Percentiles rank a stretch among this genome's conserved stretches.
Evolutionary conservation across 2,888 invertebrate genomes (phyloP).

Genomic region (Patella depressa): DNA sequence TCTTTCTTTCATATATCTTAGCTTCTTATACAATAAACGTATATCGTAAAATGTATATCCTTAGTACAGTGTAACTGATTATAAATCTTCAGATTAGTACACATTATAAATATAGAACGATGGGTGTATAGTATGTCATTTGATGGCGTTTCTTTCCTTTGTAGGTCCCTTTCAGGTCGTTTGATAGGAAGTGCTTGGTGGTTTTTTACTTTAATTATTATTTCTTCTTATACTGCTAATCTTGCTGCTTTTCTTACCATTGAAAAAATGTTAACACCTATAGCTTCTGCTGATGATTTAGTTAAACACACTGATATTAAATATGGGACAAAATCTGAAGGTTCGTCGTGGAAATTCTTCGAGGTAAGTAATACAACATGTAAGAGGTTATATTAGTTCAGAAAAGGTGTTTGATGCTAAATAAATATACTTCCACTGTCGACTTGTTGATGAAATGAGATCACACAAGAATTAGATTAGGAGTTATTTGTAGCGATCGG

Average conservation of each 20-base stretch:
- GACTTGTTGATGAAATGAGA: too few relatives aligned
- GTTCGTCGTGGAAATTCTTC: conserved; percentile 95
- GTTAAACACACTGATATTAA: conserved; percentile 97
- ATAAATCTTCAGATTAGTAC: not conserved
- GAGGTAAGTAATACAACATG: conserved; percentile 77
- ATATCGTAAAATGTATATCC: too few relatives aligned
- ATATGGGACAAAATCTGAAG: conserved; percentile 93
- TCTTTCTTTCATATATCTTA: not conserved
- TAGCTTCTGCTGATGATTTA: conserved; percentile 94
- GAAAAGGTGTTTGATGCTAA: too few relatives aligned
- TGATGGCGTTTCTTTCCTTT: conserved; percentile 12
- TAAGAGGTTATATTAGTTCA: too few relatives aligned
- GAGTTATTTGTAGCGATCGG: too few relatives aligned
- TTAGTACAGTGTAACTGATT: too few relatives aligned
- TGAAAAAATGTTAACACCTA: conserved; percentile 77
- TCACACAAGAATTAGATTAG: too few relatives aligned
- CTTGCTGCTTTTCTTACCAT: conserved; percentile 71
- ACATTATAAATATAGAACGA: not conserved
- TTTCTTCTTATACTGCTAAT: conserved; percentile 72
- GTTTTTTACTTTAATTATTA: conserved; percentile 72
- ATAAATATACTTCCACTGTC: too few relatives aligned
- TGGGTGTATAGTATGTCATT: not conserved
- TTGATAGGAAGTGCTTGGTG: conserved; percentile 72
- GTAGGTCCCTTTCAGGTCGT: conserved; percentile 69
- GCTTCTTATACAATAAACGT: too few relatives aligned